Evolutionary conservation across 2,888 invertebrate genomes (phyloP).

Genomic region (Torymus texanus): DNA sequence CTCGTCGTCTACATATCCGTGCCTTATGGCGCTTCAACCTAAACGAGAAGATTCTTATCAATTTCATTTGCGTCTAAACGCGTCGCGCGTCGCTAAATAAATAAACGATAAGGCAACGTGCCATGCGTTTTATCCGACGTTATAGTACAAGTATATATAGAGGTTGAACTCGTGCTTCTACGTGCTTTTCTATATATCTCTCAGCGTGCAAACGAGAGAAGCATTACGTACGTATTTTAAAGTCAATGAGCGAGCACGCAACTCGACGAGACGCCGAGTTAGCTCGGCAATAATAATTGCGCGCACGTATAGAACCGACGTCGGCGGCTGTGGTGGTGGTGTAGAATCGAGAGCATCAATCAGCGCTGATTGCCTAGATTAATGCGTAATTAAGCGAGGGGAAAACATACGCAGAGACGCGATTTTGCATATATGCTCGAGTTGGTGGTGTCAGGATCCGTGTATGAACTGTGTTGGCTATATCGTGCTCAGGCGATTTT

Average conservation of each 20-base stretch:
- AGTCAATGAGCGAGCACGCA: constrained; percentile 11
- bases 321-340: background rate
- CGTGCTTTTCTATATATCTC: too few relatives aligned
- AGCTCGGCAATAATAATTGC: constrained; percentile 8
- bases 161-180: background rate
- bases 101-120: constrained; percentile 25
- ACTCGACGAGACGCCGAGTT: background rate
- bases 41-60: constrained; percentile 37
- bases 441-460: too few relatives aligned
- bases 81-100: constrained; percentile 20
- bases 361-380: constrained; percentile 25
- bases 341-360: constrained; percentile 32
- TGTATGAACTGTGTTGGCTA: too few relatives aligned
- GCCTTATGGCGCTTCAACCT: constrained; percentile 9
- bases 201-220: background rate
- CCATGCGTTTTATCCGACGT: background rate
- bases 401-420: constrained; percentile 3
- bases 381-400: constrained; percentile 13
- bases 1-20: constrained; percentile 13
- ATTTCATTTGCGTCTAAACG: constrained; percentile 10
- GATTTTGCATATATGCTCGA: too few relatives aligned
- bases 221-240: constrained; percentile 17
- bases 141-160: background rate
- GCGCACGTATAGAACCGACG: background rate
- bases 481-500: too few relatives aligned